Evolutionary conservation across 37 sponge, comb jelly and placozoan species (phyloP), one percentile per base, ranked within the genome.

Genomic region (Tethya wilhelma): DNA sequence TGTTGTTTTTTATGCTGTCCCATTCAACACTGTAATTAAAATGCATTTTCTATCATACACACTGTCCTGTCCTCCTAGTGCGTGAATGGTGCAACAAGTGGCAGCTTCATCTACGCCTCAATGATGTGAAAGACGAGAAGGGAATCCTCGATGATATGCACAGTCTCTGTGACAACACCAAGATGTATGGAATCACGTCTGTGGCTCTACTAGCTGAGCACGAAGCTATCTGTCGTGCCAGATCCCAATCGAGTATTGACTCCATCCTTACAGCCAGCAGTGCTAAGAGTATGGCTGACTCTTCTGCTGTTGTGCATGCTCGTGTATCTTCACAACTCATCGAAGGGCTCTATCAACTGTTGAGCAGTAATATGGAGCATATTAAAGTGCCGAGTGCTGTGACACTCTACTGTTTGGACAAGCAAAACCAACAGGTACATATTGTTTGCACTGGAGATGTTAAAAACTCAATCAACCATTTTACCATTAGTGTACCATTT

Each of bases 311-410:
- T 4, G 38, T 8, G 25, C n/a, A n/a, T n/a, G n/a, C n/a, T n/a
- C n/a, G n/a, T n/a, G 80, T 59, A 66, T 26, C 58, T 6, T 44
- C 49, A 37, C 60, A 68, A 28, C 14, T 60, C 56, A 30, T 67
- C 58, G 57, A 44, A 41, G 63, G 23, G 30, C n/a, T 89, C 73
- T 68, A 74, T 31, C 67, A 41, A 41, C 45, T 77, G 23, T 72
- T 90, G 41, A 45, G 63, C 0, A 77, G 77, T 23, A 20, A 31
- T 23, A 69, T 57, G 23, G 42, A 44, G 36, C 58, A 66, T 36
- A 75, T 90, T 38, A 40, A 71, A 25, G 90, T 84, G 39, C 75
- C 77, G 9, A 57, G 80, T 34, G 91, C 86, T 20, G 59, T 90
- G 22, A 69, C 65, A 23, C 72, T 90, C 45, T 73, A 80, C 30